Base-by-base conservation (phyloP, 2,113 vertebrate species). In the Kryptolebias marmoratus region DNA sequence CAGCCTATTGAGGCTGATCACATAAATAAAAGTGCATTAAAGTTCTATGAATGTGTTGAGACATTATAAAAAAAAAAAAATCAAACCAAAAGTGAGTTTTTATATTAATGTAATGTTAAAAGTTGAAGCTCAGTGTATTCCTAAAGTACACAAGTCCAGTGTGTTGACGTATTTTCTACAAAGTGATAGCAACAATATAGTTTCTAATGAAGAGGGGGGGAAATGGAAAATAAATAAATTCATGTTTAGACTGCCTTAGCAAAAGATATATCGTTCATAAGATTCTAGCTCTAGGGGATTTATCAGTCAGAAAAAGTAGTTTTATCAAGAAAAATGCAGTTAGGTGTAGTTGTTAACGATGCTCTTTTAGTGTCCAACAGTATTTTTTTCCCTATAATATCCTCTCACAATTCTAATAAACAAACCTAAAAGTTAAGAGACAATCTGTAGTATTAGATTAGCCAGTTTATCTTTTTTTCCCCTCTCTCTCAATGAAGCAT, bases 251-350 rank as follows among this genome's bases (percentile, higher is more conserved):
- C 56, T 68, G 66, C 74, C 68, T 81, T 77, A 77, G 75, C 75
- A 79, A 66, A 80, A 83, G 68, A 83, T 74, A 88, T 70, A 65
- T 85, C 48, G 82, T 79, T 81, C 86, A 87, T 86, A 81, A 82
- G 68, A 80, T 82, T 79, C 83, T 82, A 89, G 88, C 77, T 90
- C 85, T 87, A 85, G 79, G 74, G 82, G 61, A 75, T 79, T 87
- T 83, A 88, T 91, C 69, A 87, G 81, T 90, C 81, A 79, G 75
- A 22, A 22, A 22, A 22, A 28, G 70, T 44, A 60, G 78, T 85
- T 89, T 86, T 87, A 86, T 80, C 64, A 75, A 83, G 88, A 90
- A 85, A 87, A 87, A 90, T 83, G 84, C 60, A 74, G 81, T 36
- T 36, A 36, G 32, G 32, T 36, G 7, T 36, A 4, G 32, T 36